Percentiles rank a stretch among this genome's conserved stretches.
Conservation (phyloP, 2,888 invertebrate species). For the Troides aeacus region DNA sequence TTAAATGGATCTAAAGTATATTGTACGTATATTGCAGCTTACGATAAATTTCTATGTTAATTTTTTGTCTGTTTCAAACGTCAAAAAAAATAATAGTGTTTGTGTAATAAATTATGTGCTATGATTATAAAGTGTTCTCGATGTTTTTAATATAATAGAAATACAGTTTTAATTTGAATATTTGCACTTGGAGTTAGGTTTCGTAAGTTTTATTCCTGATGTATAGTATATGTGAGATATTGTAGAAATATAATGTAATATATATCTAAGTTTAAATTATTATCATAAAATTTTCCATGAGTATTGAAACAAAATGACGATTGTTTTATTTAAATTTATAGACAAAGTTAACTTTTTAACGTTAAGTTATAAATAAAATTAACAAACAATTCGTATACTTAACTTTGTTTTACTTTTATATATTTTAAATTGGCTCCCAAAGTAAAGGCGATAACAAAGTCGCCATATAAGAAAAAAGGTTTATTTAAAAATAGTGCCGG, state of each 20-base stretch:
- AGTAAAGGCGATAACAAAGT: not conserved
- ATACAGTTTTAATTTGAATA: not conserved
- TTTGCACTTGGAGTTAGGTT: not conserved
- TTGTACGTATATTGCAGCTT: constrained; percentile 48
- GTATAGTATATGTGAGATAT: too few relatives aligned
- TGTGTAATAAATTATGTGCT: not conserved
- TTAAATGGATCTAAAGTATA: constrained; percentile 55
- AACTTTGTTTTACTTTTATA: not conserved
- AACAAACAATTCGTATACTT: not conserved
- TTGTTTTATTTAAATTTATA: not conserved
- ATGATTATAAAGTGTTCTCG: not conserved
- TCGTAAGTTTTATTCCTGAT: not conserved
- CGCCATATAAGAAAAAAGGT: not conserved
- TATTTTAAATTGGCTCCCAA: not conserved
- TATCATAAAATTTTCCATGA: not conserved
- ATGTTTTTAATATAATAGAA: not conserved
- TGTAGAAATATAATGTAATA: too few relatives aligned
- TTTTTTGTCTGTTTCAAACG: constrained; percentile 5
- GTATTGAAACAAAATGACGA: not conserved
- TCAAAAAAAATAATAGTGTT: not conserved
- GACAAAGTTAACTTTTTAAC: not conserved
- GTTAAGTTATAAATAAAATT: not conserved
- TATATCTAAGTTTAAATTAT: not conserved
- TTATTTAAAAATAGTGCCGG: not conserved
- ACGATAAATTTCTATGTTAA: constrained; percentile 1